phyloP scores from a whole-genome alignment of 2,113 vertebrate genomes.

The Pseudorasbora parva region DNA sequence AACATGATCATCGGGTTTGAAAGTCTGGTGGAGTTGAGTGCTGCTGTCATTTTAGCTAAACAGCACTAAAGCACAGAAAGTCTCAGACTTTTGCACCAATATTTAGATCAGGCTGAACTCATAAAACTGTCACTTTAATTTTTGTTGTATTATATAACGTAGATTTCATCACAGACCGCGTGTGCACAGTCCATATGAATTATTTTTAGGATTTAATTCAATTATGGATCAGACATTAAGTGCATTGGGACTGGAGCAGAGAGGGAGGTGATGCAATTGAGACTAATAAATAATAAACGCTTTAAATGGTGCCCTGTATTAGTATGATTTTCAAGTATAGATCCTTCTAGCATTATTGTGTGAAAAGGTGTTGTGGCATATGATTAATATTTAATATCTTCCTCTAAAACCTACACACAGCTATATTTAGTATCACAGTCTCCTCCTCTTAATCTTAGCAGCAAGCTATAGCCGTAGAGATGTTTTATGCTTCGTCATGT shows the following conservation, averaged over 20 bases:
- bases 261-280: neutral
- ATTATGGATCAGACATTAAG: neutral
- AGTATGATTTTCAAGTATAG: neutral
- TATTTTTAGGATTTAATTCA: neutral
- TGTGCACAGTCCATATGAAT: neutral
- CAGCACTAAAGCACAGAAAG: too few relatives aligned
- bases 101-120: neutral
- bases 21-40: neutral
- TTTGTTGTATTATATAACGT: neutral
- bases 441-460: slow-evolving; percentile 12
- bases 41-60: neutral
- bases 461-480: neutral
- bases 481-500: slow-evolving; percentile 16
- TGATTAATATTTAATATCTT: neutral
- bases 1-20: neutral
- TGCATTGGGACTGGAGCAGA: neutral
- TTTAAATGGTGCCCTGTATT: neutral
- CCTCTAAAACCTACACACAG: neutral
- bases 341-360: neutral
- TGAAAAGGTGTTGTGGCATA: neutral
- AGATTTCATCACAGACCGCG: neutral
- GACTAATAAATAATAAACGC: neutral
- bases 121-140: neutral
- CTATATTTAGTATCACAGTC: slow-evolving; percentile 15
- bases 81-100: neutral